Evolutionary conservation across 2,797 vertebrate genomes (phyloP).

Genomic region (Pterois miles): DNA sequence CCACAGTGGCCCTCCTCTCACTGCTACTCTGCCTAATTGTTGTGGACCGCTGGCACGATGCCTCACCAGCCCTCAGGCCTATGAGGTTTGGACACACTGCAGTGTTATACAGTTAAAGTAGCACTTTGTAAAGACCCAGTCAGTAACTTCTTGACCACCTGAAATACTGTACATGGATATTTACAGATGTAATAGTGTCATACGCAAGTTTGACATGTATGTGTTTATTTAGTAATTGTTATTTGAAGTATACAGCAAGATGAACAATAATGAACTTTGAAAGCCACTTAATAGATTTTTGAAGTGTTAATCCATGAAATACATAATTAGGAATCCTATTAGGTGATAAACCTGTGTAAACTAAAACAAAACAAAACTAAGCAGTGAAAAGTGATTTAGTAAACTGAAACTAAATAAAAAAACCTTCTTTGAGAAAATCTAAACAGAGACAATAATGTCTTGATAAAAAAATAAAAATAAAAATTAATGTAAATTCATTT

Average conservation of each 20-base stretch:
- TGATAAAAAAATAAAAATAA: too few species aligned
- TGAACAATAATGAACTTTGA: not conserved
- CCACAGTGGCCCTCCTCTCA: slow-evolving; percentile 93
- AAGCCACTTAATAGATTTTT: not conserved
- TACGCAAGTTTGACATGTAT: not conserved
- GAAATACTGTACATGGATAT: not conserved
- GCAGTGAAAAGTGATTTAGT: too few species aligned
- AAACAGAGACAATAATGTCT: too few species aligned
- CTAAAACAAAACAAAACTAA: too few species aligned
- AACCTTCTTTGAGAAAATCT: too few species aligned
- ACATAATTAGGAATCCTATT: not conserved
- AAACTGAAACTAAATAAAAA: too few species aligned
- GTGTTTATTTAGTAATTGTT: not conserved
- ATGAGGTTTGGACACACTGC: slow-evolving; percentile 84
- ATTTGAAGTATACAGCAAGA: not conserved
- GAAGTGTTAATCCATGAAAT: not conserved
- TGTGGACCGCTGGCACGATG: slow-evolving; percentile 92
- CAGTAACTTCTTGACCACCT: not conserved
- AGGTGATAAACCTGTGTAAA: not conserved
- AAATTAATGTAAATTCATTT: too few species aligned
- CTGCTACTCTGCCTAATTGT: slow-evolving; percentile 90
- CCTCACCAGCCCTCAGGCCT: slow-evolving; percentile 92
- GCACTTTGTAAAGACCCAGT: not conserved
- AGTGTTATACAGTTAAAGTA: not conserved
- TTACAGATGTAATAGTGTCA: not conserved